Evolutionary conservation across 2,888 invertebrate species (phyloP), one percentile per base, ranked within the genome.

Genomic region (Zeuzera pyrina): DNA sequence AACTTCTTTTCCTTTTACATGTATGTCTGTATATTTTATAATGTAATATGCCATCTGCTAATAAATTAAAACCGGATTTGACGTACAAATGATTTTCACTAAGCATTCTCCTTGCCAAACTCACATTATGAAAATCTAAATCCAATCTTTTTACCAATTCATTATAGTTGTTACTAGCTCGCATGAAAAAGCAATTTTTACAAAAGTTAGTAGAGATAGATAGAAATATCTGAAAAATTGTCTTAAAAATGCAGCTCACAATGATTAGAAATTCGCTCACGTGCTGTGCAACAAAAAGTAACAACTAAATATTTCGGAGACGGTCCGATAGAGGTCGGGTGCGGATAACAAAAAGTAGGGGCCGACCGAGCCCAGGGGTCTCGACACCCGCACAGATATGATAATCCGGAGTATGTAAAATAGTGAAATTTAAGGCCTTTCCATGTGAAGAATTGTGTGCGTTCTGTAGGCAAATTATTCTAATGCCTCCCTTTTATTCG

Each of bases 401-500:
- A 79, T 83, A 79, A 81, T 79, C 78, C 77, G 68, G 52, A 72
- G 71, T 78, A 83, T 81, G 79, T 79, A 83, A 81, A 83, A 79
- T 83, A 83, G 83, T 81, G 69, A 79, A 83, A 81, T 83, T 79
- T 81, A 79, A 81, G 78, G 76, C 63, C 78, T 73, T 63, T 79
- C 74, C 78, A 79, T 79, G 81, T 83, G 81, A 83, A 83, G 79
- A 79, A 83, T 81, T 79, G 79, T 71, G 70, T 63, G 66, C 68
- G 73, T 73, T 76, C 66, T 58, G 62, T 57, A 60, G 62, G 64
- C 74, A 77, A 84, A 81, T 83, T 83, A 84, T 84, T 84, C 73
- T 77, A 84, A 84, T 84, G 64, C 56, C 65, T 61, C 74, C 81
- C 81, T 69, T 83, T 83, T 84, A 84, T 84, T 84, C 84, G 70